These are phyloP conservation scores for Mantis religiosa DNA, from an alignment of 2,888 invertebrate genomes.

Conservation along the genomic window DNA sequence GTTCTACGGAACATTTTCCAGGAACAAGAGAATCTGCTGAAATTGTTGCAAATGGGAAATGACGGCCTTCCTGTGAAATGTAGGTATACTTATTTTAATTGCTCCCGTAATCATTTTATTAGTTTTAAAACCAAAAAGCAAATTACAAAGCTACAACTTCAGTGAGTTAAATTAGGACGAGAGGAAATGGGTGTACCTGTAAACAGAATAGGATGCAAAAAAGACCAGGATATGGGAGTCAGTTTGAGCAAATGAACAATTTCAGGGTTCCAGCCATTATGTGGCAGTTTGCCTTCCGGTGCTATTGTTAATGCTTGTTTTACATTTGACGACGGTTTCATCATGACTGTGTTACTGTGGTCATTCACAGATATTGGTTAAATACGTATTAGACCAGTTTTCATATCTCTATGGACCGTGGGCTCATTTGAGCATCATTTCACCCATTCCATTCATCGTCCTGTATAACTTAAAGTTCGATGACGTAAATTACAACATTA, in stretches of 20 bases:
- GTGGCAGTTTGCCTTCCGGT: background rate
- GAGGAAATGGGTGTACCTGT: background rate
- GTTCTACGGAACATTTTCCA: no score
- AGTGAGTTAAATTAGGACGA: background rate
- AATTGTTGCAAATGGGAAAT: no score
- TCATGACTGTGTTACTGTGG: background rate
- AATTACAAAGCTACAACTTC: background rate
- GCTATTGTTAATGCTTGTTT: background rate
- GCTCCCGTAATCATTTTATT: background rate
- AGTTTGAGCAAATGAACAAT: background rate
- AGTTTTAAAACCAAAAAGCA: background rate
- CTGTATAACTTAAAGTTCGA: no score
- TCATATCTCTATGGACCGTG: no score
- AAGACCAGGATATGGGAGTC: background rate
- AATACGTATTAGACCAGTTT: no score
- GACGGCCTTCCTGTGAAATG: no score
- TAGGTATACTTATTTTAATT: no score
- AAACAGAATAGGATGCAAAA: background rate
- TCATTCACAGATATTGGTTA: no score
- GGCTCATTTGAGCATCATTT: no score
- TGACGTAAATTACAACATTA: no score
- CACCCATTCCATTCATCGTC: no score
- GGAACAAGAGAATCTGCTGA: no score
- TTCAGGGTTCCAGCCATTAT: background rate
- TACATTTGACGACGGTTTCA: background rate